These are phyloP conservation scores for Drosophila greeni DNA, from an alignment of 2,888 invertebrate species.

Conservation along the genomic window DNA sequence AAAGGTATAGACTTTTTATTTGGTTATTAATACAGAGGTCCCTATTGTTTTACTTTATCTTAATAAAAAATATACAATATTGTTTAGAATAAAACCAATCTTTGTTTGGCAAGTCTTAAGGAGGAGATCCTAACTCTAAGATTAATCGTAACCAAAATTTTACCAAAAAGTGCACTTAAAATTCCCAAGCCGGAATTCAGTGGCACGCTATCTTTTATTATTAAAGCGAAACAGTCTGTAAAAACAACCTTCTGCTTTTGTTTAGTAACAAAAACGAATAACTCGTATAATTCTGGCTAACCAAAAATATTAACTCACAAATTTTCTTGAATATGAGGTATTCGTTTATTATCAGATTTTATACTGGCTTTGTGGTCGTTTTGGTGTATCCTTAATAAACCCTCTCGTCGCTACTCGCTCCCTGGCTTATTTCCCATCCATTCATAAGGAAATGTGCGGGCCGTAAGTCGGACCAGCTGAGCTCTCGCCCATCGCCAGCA, in stretches of 20 bases:
- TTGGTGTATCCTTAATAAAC: not conserved
- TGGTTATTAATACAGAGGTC: too few relatives aligned
- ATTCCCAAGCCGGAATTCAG: too few relatives aligned
- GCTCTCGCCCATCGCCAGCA: constrained; percentile 31
- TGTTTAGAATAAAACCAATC: not conserved
- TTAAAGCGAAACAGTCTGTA: too few relatives aligned
- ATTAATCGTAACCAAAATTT: too few relatives aligned
- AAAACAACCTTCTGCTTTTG: too few relatives aligned
- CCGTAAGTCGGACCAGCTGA: constrained; percentile 11
- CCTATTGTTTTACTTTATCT: not conserved
- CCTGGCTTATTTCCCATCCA: constrained; percentile 21
- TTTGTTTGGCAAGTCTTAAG: not conserved
- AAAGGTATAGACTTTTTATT: not conserved
- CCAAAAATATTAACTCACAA: too few relatives aligned
- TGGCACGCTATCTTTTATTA: too few relatives aligned
- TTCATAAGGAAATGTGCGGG: constrained; percentile 44
- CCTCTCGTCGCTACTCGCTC: constrained; percentile 1
- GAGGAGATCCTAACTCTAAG: not conserved
- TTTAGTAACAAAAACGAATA: too few relatives aligned
- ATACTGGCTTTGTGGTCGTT: not conserved
- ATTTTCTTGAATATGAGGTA: too few relatives aligned
- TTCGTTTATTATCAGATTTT: too few relatives aligned
- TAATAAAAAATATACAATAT: not conserved
- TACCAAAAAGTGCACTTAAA: too few relatives aligned
- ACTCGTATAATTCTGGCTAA: too few relatives aligned